These are phyloP conservation scores for Stictonetta naevosa DNA, from an alignment of 2,113 vertebrate genomes.

Conservation along the genomic window DNA sequence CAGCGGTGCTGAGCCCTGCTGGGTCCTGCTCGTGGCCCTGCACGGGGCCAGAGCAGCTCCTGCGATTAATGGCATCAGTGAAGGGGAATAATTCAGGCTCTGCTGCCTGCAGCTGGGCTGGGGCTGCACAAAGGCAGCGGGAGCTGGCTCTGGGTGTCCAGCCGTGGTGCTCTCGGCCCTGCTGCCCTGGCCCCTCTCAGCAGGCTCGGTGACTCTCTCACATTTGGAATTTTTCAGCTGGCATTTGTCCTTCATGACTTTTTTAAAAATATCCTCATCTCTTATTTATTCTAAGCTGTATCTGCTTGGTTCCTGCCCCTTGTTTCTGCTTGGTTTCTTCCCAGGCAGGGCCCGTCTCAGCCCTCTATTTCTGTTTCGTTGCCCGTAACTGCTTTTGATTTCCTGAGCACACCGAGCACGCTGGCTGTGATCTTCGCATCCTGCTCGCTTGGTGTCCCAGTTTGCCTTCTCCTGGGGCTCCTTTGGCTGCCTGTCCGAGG, in stretches of 20 bases:
- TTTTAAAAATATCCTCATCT: background rate
- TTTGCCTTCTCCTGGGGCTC: background rate
- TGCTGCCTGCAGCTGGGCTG: background rate
- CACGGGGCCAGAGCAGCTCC: background rate
- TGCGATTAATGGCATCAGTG: background rate
- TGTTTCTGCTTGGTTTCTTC: background rate
- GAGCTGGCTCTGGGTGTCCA: background rate
- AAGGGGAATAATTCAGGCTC: background rate
- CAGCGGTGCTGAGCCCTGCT: background rate
- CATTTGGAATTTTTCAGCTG: background rate
- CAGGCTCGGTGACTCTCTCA: accelerated
- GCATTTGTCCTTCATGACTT: background rate
- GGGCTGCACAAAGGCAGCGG: background rate
- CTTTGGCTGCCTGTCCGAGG: background rate
- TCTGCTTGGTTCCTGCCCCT: background rate
- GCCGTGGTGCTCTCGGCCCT: no score
- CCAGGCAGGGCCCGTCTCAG: background rate
- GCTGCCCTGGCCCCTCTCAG: background rate
- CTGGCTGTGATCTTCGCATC: background rate
- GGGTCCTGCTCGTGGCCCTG: no score
- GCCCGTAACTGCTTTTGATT: background rate
- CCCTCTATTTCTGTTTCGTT: background rate
- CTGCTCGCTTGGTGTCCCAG: background rate
- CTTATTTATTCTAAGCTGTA: background rate
- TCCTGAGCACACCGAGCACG: background rate